Evolutionary conservation across 1,140 invertebrate species (phyloP).

Genomic region (Papilio xuthus): DNA sequence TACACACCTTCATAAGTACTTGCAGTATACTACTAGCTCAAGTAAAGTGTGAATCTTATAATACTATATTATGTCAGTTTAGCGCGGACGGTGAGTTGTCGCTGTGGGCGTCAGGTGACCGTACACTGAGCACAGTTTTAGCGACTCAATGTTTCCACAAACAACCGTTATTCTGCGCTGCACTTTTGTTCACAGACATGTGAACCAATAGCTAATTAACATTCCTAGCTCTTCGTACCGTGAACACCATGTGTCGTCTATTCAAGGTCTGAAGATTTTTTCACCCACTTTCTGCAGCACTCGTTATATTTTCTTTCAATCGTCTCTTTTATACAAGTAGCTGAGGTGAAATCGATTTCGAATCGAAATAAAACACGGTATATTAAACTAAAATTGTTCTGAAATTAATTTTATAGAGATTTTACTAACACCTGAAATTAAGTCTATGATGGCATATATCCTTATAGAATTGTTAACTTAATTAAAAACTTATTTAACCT

Average conservation of each 20-base stretch:
- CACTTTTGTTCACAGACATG: slow-evolving; percentile 34
- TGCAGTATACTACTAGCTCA: background rate
- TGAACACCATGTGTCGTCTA: slow-evolving; percentile 22
- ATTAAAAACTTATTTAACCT: background rate
- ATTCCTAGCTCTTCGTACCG: slow-evolving; percentile 10
- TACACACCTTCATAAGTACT: background rate
- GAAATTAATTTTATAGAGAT: background rate
- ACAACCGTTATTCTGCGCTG: slow-evolving; percentile 28
- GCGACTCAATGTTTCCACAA: slow-evolving; percentile 15
- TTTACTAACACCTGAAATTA: background rate
- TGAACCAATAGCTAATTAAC: slow-evolving; percentile 35
- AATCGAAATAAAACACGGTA: background rate
- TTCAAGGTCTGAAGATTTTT: slow-evolving; percentile 14
- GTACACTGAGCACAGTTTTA: slow-evolving; percentile 25
- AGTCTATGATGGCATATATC: background rate
- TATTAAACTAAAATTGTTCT: background rate
- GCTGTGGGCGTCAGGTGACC: slow-evolving; percentile 25
- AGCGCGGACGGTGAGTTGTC: background rate
- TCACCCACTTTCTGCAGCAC: slow-evolving; percentile 9
- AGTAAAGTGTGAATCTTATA: background rate
- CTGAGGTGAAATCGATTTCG: background rate
- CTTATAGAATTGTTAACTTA: background rate
- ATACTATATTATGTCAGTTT: background rate
- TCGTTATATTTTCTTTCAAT: background rate
- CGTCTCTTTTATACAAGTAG: background rate